A percentile compares a stretch with the other conserved stretches of the same genome.
These are phyloP conservation scores for Charina bottae DNA, from an alignment of 2,113 vertebrate species.

Conservation along the genomic window DNA sequence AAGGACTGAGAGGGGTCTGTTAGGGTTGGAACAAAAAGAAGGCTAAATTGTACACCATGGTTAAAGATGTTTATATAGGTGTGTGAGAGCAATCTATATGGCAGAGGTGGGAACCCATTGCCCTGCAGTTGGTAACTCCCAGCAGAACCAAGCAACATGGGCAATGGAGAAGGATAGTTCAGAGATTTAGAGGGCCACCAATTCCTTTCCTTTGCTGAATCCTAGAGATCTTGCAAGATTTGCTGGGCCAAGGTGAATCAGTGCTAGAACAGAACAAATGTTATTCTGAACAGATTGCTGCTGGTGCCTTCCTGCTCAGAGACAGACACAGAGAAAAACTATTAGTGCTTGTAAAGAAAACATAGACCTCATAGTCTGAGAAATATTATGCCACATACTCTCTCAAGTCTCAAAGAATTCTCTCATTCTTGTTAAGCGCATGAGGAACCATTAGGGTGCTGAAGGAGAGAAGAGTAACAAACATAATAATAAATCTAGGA, in stretches of 20 bases:
- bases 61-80: background rate
- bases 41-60: background rate
- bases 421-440: background rate
- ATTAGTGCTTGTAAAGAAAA: background rate
- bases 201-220: too few relatives aligned
- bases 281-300: too few relatives aligned
- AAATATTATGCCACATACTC: background rate
- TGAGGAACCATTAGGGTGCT: background rate
- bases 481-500: background rate
- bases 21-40: too few relatives aligned
- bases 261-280: background rate
- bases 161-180: too few relatives aligned
- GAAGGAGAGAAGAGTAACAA: background rate
- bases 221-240: background rate
- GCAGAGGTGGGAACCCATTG: background rate
- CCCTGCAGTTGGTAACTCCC: too few relatives aligned
- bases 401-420: background rate
- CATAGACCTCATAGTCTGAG: background rate
- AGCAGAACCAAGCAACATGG: too few relatives aligned
- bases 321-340: background rate
- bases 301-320: too few relatives aligned
- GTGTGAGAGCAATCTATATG: background rate
- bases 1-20: too few relatives aligned
- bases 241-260: background rate
- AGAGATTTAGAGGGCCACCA: too few relatives aligned